These are phyloP conservation scores for Bolinopsis microptera DNA, from an alignment of 37 sponge, comb jelly and placozoan genomes.

Conservation along the genomic window DNA sequence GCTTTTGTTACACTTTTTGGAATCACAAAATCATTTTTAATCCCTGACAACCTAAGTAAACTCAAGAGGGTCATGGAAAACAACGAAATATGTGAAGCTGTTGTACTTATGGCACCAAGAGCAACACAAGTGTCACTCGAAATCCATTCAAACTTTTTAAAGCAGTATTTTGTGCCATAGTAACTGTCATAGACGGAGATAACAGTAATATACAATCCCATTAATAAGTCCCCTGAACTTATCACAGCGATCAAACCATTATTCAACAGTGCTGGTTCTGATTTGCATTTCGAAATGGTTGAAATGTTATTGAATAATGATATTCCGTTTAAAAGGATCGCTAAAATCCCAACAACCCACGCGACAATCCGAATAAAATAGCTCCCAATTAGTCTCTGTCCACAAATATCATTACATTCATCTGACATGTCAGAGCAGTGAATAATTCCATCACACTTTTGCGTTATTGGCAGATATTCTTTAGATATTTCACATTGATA, in stretches of 20 bases:
- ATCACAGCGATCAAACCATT: background rate
- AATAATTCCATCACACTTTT: background rate
- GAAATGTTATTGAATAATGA: background rate
- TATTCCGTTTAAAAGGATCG: background rate
- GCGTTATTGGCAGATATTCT: background rate
- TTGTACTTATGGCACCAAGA: background rate
- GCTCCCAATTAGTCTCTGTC: background rate
- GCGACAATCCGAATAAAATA: background rate
- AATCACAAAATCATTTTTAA: background rate
- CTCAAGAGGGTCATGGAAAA: background rate
- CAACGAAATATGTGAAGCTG: background rate
- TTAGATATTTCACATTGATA: background rate
- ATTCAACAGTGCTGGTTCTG: background rate
- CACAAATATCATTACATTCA: slow-evolving; percentile 13
- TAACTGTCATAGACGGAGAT: background rate
- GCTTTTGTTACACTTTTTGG: background rate
- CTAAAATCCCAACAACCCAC: background rate
- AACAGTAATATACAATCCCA: background rate
- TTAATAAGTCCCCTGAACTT: background rate
- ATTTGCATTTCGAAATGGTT: background rate
- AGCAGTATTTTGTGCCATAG: background rate
- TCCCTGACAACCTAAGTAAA: background rate
- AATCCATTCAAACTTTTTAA: background rate
- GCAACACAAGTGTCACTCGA: background rate
- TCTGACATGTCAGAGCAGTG: slow-evolving; percentile 4